Conservation (phyloP, 2,888 invertebrate species). For the Encarsia formosa region DNA sequence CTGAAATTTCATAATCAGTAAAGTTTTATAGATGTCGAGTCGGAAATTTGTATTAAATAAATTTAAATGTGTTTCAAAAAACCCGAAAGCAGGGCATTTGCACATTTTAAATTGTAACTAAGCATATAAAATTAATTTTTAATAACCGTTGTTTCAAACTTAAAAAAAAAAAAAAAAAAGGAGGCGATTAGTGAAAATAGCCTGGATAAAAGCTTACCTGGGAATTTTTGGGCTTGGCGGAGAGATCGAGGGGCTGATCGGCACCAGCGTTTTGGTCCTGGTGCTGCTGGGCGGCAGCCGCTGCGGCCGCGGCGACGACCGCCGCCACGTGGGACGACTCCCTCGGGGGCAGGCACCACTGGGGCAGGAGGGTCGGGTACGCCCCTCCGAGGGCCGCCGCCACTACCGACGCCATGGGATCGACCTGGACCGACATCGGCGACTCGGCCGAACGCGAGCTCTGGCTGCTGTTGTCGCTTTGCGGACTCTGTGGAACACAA, state of each 20-base stretch:
- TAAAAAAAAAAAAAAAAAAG: too few relatives aligned
- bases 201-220: constrained; percentile 37
- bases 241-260: constrained; percentile 82
- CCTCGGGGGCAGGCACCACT: constrained; percentile 47
- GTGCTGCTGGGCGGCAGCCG: constrained; percentile 40
- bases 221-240: constrained; percentile 67
- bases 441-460: constrained; percentile 51
- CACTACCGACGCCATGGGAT: constrained; percentile 63
- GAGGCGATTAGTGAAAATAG: neutral
- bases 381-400: constrained; percentile 65
- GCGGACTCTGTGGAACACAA: constrained; percentile 48
- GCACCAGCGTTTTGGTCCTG: constrained; percentile 50
- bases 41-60: too few relatives aligned
- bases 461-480: constrained; percentile 51
- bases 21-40: too few relatives aligned
- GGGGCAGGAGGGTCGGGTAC: constrained; percentile 49
- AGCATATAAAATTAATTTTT: too few relatives aligned
- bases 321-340: constrained; percentile 53
- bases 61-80: too few relatives aligned
- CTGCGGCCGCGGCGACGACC: constrained; percentile 45
- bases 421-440: constrained; percentile 51
- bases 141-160: too few relatives aligned
- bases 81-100: too few relatives aligned
- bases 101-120: too few relatives aligned
- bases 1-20: too few relatives aligned